Evolutionary conservation across 2,888 invertebrate species (phyloP).

Genomic region (Helobdella robusta): DNA sequence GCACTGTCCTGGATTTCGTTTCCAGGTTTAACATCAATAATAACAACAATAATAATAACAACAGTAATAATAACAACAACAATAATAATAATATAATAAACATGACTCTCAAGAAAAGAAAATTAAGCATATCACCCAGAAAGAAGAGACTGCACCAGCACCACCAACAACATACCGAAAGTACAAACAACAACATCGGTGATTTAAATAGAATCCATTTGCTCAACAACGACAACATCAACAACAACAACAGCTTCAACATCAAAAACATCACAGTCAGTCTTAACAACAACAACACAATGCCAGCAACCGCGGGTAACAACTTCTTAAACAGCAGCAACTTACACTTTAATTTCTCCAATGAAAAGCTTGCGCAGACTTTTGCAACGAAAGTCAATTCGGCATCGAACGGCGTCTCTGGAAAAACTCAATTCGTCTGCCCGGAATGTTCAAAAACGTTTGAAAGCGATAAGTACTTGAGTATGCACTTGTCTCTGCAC

Average conservation of each 20-base stretch:
- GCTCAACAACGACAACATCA: background rate
- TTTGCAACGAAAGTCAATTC: background rate
- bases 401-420: background rate
- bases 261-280: conserved; percentile 2
- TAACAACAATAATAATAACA: background rate
- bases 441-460: conserved; percentile 31
- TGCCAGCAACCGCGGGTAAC: background rate
- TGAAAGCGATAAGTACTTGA: conserved; percentile 35
- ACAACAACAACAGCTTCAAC: conserved; percentile 6
- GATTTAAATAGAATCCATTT: too few species aligned
- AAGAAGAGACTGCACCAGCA: background rate
- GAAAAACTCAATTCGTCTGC: conserved; percentile 24
- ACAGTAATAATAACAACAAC: background rate
- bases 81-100: background rate
- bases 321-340: background rate
- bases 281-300: too few species aligned
- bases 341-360: background rate
- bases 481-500: conserved; percentile 35
- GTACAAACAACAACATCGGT: too few species aligned
- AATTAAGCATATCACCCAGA: background rate
- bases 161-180: too few species aligned
- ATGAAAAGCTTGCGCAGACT: background rate
- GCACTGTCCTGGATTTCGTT: background rate
- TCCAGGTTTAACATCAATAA: background rate
- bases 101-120: background rate